phyloP scores from a whole-genome alignment of 2,113 vertebrate species.

The Neoarius graeffei region DNA sequence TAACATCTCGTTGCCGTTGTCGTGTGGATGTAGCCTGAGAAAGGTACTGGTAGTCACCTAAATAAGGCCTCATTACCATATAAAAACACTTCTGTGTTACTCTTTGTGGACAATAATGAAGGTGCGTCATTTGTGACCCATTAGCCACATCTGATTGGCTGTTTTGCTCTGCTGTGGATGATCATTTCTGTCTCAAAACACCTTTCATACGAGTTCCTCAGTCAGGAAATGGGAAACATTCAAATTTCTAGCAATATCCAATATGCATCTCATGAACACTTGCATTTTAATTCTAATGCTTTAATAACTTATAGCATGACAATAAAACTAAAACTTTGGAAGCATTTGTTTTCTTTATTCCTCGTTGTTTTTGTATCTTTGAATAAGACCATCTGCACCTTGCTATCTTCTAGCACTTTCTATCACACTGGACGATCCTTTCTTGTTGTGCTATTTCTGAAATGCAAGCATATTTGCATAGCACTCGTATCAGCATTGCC shows the following conservation, averaged over 20 bases:
- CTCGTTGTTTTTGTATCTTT: not conserved
- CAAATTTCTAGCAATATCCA: not conserved
- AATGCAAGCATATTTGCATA: not conserved
- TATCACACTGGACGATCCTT: not conserved
- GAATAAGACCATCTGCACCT: not conserved
- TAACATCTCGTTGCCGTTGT: too few relatives aligned
- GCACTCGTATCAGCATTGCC: not conserved
- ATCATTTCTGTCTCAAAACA: not conserved
- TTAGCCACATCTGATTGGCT: not conserved
- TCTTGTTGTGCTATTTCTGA: not conserved
- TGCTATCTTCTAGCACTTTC: not conserved
- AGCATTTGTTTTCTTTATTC: not conserved
- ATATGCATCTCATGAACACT: not conserved
- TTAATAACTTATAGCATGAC: not conserved
- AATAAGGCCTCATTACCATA: constrained; percentile 42
- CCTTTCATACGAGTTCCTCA: not conserved
- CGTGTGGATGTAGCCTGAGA: too few relatives aligned
- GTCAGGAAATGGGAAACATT: not conserved
- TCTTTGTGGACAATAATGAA: constrained; percentile 44
- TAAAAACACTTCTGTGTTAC: constrained; percentile 33
- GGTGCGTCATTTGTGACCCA: constrained; percentile 13
- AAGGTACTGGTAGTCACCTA: not conserved
- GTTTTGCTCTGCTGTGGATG: not conserved
- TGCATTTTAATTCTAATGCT: not conserved
- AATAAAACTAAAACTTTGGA: not conserved